These are phyloP conservation scores for Oxygymnocypris stewartii DNA, from an alignment of 2,113 vertebrate genomes.

Conservation along the genomic window DNA sequence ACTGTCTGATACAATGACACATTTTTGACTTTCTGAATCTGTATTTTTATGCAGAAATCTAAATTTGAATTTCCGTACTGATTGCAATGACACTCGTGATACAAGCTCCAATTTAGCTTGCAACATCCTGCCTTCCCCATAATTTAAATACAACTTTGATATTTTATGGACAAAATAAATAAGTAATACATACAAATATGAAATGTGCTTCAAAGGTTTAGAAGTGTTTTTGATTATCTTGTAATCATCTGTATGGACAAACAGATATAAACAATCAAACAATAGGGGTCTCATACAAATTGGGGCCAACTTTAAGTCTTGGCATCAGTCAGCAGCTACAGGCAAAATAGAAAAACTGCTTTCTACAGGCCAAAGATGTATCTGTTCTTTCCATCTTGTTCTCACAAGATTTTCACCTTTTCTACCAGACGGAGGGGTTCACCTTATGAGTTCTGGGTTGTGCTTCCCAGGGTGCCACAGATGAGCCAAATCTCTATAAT, in stretches of 20 bases:
- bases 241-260: background rate
- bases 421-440: background rate
- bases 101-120: background rate
- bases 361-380: background rate
- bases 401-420: background rate
- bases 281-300: background rate
- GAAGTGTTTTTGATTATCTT: background rate
- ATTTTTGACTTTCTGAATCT: constrained; percentile 18
- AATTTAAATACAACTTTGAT: background rate
- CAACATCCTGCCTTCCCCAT: background rate
- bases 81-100: background rate
- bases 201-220: background rate
- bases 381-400: constrained; percentile 45
- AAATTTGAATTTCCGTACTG: background rate
- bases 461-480: constrained; percentile 10
- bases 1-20: constrained; percentile 4
- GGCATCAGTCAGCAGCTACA: background rate
- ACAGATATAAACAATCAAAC: background rate
- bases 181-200: background rate
- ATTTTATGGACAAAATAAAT: background rate
- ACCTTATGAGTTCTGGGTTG: background rate
- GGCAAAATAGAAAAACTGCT: background rate
- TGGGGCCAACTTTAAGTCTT: background rate
- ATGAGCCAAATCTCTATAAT: constrained; percentile 26
- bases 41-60: background rate